These are phyloP conservation scores for Tretioscincus oriximinensis DNA, from an alignment of 2,113 vertebrate genomes.

Conservation along the genomic window DNA sequence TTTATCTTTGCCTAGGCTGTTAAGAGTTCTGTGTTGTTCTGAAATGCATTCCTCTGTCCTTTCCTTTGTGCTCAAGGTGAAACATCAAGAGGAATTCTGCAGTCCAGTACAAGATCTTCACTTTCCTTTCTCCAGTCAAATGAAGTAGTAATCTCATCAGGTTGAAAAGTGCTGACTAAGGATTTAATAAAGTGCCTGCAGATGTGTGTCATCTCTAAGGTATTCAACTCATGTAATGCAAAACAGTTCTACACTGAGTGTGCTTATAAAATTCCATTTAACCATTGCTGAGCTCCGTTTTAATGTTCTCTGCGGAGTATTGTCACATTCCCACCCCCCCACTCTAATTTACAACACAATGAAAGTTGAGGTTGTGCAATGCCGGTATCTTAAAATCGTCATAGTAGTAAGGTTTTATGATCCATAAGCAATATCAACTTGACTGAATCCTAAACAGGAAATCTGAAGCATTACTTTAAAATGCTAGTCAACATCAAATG, in stretches of 20 bases:
- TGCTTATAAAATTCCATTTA: slow-evolving; percentile 84
- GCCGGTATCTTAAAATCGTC: slow-evolving; percentile 68
- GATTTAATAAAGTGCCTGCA: slow-evolving; percentile 90
- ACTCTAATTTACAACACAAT: slow-evolving; percentile 74
- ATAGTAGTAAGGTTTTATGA: slow-evolving; percentile 77
- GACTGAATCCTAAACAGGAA: slow-evolving; percentile 73
- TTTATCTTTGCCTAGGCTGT: slow-evolving; percentile 20
- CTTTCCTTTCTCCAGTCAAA: slow-evolving; percentile 86
- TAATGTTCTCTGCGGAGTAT: slow-evolving; percentile 74
- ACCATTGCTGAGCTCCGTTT: slow-evolving; percentile 74
- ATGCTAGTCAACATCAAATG: slow-evolving; percentile 36
- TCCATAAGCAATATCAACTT: slow-evolving; percentile 75
- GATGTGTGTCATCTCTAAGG: slow-evolving; percentile 91
- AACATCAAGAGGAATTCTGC: slow-evolving; percentile 81
- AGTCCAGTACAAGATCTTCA: slow-evolving; percentile 76
- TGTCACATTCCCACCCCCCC: slow-evolving; percentile 62
- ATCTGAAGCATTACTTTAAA: slow-evolving; percentile 56
- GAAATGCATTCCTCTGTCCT: slow-evolving; percentile 62
- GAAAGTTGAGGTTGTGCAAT: slow-evolving; percentile 69
- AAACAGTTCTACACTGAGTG: slow-evolving; percentile 82
- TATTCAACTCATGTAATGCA: slow-evolving; percentile 95
- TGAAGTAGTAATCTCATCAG: slow-evolving; percentile 94
- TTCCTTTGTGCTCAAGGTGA: slow-evolving; percentile 76
- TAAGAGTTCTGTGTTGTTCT: slow-evolving; percentile 42
- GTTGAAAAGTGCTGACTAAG: slow-evolving; percentile 89